Base-by-base conservation (phyloP, 2,797 vertebrate genomes). In the Hapalemur alaotrensis region DNA sequence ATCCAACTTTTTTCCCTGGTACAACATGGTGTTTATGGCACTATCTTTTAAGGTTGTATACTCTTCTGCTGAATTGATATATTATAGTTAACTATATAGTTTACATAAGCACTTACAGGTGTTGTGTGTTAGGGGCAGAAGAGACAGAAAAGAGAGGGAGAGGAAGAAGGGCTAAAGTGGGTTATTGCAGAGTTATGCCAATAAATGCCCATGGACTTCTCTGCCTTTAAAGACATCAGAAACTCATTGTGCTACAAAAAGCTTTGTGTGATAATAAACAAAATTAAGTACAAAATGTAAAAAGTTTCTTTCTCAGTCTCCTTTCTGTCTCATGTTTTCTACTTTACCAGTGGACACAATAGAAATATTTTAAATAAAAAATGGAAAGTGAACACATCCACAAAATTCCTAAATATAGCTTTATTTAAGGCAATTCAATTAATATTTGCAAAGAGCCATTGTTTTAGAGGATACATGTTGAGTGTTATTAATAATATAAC, bases 351-450 rank as follows among this genome's bases (percentile, higher is more conserved):
- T 67, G 70, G 28, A 75, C 25, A 20, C 18, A 67, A 52, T 43
- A 52, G 61, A 75, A 87, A 59, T 79, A 61, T 28, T 89, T 85
- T 91, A 81, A 95, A 81, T 86, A 63, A 61, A 91, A 84, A 89
- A 28, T 57, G 3, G 5, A 67, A 79, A 87, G 18, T 69, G 23
- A 43, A 70, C 30, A 54, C 0, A 17, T 87, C 32, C 12, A 76
- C 10, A 82, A 35, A 69, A 79, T 88, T 80, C 50, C 20, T 89
- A 65, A 91, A 9, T 17, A 2, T 35, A 54, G 32, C 30, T 95
- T 89, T 89, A 78, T n/a, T 67, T 72, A 69, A 93, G 50, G 48
- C 12, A 89, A n/a, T 50, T 59, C 70, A 5, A 59, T 95, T 59
- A 83, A 48, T 85, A 61, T 86, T 95, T 95, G 50, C 43, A 54